Evolutionary conservation across 2,888 invertebrate species (phyloP), one percentile per base, ranked within the genome.

Genomic region (Cosmia trapezina): DNA sequence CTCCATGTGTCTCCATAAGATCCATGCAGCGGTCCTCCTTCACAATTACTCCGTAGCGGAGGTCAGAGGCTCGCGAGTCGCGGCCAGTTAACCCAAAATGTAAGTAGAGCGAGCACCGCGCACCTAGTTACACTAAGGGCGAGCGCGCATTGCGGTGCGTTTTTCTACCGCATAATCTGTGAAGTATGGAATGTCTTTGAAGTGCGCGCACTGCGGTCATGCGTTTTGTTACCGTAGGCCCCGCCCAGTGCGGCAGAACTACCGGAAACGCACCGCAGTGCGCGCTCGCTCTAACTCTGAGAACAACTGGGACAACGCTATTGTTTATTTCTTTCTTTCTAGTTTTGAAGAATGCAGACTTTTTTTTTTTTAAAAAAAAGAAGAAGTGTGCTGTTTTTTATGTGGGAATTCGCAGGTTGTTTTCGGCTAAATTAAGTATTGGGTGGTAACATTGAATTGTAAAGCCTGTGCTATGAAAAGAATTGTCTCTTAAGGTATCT

Each of bases 41-140:
- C 28, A 47, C 49, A 33, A 14, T n/a, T 11, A 43, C 60, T 73
- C 28, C 12, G 49, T 22, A 33, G 4, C 19, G 22, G 66, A 70
- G 70, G 66, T 82, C 79, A 70, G 78, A 77, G 77, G 62, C 79
- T 70, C 82, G 66, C 62, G 37, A 72, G 7, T 17, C 17, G 59
- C 45, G 33, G 61, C 41, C 57, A 51, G 64, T 56, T 84, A 77
- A 83, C 84, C 84, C 81, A 77, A 79, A 84, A 73, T 84, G 81
- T 59, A 84, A 84, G 78, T 84, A 73, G 86, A 84, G 84, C 86
- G 84, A 78, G 63, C 76, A 78, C 78, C 28, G 70, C 64, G 69
- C 28, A 62, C 84, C 84, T 76, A 78, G 70, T 74, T 78, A 64
- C 73, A 53, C 65, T 54, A n/a, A n/a, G n/a, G n/a, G n/a, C n/a